These are phyloP conservation scores for Eutolmus rufibarbis DNA, from an alignment of 2,888 invertebrate genomes.

Conservation along the genomic window DNA sequence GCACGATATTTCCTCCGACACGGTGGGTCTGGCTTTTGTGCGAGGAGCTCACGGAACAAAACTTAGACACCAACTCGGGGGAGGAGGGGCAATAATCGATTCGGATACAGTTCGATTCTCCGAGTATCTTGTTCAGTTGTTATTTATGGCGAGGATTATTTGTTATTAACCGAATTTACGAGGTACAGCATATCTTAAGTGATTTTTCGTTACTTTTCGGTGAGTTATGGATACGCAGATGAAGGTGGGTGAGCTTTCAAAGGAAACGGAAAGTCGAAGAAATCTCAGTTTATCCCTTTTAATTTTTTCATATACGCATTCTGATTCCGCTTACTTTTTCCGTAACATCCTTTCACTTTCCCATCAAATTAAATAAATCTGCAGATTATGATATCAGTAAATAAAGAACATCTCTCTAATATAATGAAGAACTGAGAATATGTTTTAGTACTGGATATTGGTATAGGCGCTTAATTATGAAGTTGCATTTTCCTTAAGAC, in stretches of 20 bases:
- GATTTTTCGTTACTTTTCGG: conserved; percentile 37
- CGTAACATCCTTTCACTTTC: not conserved
- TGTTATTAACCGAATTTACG: conserved; percentile 47
- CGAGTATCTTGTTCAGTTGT: conserved; percentile 41
- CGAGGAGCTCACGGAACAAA: not conserved
- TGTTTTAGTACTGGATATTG: too few species aligned
- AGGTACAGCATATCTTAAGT: conserved; percentile 27
- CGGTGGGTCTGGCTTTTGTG: not conserved
- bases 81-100: conserved; percentile 30
- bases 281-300: not conserved
- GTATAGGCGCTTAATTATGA: too few species aligned
- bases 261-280: not conserved
- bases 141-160: conserved; percentile 46
- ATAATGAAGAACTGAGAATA: too few species aligned
- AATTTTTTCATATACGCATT: not conserved
- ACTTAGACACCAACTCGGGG: not conserved
- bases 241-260: not conserved
- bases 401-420: not conserved
- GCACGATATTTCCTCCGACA: conserved; percentile 1
- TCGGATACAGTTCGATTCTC: not conserved
- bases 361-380: not conserved
- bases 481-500: too few species aligned
- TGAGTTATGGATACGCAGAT: not conserved
- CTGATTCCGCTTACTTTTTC: not conserved
- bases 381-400: not conserved